Percentiles rank a stretch among this genome's conserved stretches.
phyloP scores from a whole-genome alignment of 2,113 vertebrate species.

The Bungarus multicinctus region DNA sequence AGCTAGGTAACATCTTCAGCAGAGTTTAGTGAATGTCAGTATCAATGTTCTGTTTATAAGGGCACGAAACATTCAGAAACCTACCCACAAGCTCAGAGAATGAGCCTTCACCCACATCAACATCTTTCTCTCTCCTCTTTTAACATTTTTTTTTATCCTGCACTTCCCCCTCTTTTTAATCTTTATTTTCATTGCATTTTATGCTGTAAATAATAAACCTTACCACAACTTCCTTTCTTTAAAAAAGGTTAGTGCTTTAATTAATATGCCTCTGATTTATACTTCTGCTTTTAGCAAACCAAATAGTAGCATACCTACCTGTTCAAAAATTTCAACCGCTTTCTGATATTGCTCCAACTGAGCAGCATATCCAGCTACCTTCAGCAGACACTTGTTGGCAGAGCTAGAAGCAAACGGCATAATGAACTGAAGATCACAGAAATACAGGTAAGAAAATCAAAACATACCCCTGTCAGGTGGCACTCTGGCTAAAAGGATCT shows the following conservation, averaged over 20 bases:
- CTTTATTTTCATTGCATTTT: not conserved
- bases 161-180: not conserved
- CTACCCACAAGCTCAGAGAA: too few species aligned
- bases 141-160: not conserved
- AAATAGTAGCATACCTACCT: constrained; percentile 70
- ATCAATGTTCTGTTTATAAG: too few species aligned
- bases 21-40: too few species aligned
- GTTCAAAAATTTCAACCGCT: constrained; percentile 95
- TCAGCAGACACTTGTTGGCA: constrained; percentile 98
- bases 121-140: not conserved
- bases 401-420: constrained; percentile 72
- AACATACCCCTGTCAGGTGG: not conserved
- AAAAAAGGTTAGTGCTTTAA: not conserved
- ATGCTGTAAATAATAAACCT: not conserved
- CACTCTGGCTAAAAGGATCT: accelerated
- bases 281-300: not conserved
- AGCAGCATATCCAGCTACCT: constrained; percentile 90
- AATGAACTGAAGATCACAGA: accelerated
- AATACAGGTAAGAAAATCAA: not conserved
- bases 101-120: not conserved
- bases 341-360: constrained; percentile 98
- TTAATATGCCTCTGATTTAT: not conserved
- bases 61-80: too few species aligned
- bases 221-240: not conserved
- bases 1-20: too few species aligned